Conservation (phyloP, 2,888 invertebrate genomes). For the Endomychus coccineus region DNA sequence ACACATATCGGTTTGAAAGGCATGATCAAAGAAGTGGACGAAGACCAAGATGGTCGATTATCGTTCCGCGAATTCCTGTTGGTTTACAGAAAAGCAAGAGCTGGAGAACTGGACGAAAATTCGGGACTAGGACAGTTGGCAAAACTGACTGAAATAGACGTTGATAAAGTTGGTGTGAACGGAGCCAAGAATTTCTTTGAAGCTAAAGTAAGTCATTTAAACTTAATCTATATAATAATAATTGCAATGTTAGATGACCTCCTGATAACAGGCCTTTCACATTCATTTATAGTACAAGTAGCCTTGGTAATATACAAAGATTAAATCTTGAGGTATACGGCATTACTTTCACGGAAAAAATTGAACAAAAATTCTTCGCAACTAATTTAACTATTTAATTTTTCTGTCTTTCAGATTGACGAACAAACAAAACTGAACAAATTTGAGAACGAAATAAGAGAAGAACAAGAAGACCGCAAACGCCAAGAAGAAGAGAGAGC, state of each 20-base stretch:
- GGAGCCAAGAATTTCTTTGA: constrained; percentile 95
- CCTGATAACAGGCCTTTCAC: too few species aligned
- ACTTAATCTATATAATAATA: too few species aligned
- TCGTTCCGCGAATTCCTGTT: constrained; percentile 84
- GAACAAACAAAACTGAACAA: constrained; percentile 75
- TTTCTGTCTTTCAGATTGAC: constrained; percentile 58
- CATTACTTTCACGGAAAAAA: too few species aligned
- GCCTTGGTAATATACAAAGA: too few species aligned
- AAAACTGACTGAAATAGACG: constrained; percentile 81
- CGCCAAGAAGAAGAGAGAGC: constrained; percentile 78
- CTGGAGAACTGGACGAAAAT: constrained; percentile 80
- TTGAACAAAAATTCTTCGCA: too few species aligned
- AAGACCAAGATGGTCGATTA: constrained; percentile 77
- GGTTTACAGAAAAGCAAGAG: constrained; percentile 81
- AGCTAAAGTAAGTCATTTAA: constrained; percentile 61
- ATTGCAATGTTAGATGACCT: too few species aligned
- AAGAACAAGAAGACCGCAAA: constrained; percentile 85
- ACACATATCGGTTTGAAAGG: constrained; percentile 90
- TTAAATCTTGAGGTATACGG: too few species aligned
- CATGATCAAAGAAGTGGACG: constrained; percentile 90
- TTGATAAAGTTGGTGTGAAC: constrained; percentile 88
- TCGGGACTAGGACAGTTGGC: constrained; percentile 84
- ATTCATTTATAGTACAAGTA: too few species aligned
- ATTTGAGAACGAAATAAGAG: constrained; percentile 87
- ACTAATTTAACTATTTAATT: constrained; percentile 5